Evolutionary conservation across 2,113 vertebrate species (phyloP).

Genomic region (Phalacrocorax pelagicus): DNA sequence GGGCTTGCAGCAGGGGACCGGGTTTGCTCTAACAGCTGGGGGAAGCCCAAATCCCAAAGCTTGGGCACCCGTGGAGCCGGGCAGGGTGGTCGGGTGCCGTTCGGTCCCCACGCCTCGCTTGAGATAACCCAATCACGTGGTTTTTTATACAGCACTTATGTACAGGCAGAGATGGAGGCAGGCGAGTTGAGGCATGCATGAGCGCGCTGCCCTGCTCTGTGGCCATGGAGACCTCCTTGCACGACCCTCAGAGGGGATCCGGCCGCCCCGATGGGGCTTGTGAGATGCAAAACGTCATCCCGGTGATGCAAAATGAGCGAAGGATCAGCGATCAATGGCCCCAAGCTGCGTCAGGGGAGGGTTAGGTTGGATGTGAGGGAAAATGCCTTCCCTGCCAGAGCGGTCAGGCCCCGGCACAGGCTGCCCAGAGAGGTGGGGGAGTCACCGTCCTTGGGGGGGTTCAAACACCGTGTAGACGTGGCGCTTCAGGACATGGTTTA

Average conservation of each 20-base stretch:
- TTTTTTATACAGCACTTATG: background rate
- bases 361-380: too few species aligned
- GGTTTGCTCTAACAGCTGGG: background rate
- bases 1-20: background rate
- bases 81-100: background rate
- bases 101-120: rapidly evolving
- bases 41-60: background rate
- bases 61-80: rapidly evolving
- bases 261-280: rapidly evolving
- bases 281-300: background rate
- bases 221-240: background rate
- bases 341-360: too few species aligned
- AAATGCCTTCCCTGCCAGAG: too few species aligned
- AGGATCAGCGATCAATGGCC: rapidly evolving
- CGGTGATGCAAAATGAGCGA: rapidly evolving
- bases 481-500: too few species aligned
- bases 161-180: background rate
- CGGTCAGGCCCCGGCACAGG: too few species aligned
- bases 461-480: too few species aligned
- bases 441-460: too few species aligned
- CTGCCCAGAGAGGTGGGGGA: too few species aligned
- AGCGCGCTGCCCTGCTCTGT: background rate
- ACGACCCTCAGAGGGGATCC: background rate
- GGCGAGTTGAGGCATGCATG: rapidly evolving
- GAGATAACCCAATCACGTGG: rapidly evolving